Percentiles rank a stretch among this genome's conserved stretches.
Conservation (phyloP, 2,113 vertebrate genomes). For the Phalacrocorax aristotelis region DNA sequence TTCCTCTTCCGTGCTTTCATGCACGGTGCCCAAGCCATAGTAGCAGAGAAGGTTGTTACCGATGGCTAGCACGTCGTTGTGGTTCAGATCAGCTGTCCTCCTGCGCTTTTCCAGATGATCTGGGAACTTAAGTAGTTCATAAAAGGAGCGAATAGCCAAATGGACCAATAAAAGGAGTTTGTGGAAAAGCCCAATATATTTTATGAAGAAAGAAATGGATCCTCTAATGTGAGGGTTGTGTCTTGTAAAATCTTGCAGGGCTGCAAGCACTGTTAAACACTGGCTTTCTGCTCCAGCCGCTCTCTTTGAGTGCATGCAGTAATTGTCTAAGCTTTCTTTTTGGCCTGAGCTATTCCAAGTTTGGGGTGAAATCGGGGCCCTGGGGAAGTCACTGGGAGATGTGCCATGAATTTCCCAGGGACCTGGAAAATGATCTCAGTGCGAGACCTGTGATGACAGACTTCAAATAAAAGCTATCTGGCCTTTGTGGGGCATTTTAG, state of each 20-base stretch:
- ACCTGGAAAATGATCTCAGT: neutral
- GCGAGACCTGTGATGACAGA: neutral
- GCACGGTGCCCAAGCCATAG: neutral
- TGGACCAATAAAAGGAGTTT: conserved; percentile 54
- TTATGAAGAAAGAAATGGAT: conserved; percentile 59
- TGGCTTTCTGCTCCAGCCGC: neutral
- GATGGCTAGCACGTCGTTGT: fast-evolving
- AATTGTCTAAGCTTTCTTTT: neutral
- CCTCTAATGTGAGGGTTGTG: conserved; percentile 36
- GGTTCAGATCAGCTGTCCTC: neutral
- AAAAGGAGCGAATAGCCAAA: conserved; percentile 54
- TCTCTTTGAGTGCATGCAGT: fast-evolving
- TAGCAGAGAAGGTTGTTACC: neutral
- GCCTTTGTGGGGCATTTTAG: neutral
- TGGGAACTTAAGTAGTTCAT: conserved; percentile 28
- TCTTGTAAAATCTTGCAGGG: conserved; percentile 57
- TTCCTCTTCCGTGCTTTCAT: neutral
- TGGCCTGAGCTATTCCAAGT: neutral
- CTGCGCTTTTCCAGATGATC: conserved; percentile 12
- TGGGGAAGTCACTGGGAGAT: neutral
- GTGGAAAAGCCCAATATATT: conserved; percentile 51
- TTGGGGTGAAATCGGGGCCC: neutral
- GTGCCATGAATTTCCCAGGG: neutral
- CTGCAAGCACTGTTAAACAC: neutral
- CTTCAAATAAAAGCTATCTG: neutral